Evolutionary conservation across 1,140 invertebrate genomes (phyloP), one percentile per base, ranked within the genome.

Genomic region (Brachionus rubens): DNA sequence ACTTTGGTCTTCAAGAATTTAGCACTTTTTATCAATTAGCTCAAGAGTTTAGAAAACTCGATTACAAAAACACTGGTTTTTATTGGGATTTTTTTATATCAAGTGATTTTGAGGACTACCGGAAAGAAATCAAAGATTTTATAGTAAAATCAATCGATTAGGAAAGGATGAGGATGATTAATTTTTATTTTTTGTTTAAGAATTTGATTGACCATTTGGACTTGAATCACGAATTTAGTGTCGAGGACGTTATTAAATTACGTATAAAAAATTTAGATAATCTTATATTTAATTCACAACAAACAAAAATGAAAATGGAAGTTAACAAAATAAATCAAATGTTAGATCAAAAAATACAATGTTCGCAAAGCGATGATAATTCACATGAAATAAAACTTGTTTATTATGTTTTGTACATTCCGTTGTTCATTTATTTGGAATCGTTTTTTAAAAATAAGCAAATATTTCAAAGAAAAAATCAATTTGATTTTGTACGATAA

Each of bases 381-480:
- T 12, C 43, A 21, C n/a, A n/a, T n/a, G 59, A 65, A 43, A 26
- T n/a, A 1, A 65, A 65, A 28, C 3, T 65, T 21, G 19, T 65
- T 9, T 43, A 65, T 43, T 65, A 14, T 65, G 19, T 65, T 43
- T 10, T 65, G 10, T 43, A 24, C 5, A 65, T 65, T 19, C 59
- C 59, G 9, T 12, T 65, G 3, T 65, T 21, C 43, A 65, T 65
- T 24, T 65, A 65, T 26, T 65, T 65, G 4, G 59, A 65, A n/a
- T 24, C 59, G 14, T 41, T 65, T 65, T 43, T 65, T 43, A 65
- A 43, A 65, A 65, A 65, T 43, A 65, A 65, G 36, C 33, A 41
- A 43, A 65, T 65, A 43, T 65, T 65, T 43, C 59, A 65, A 41
- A 24, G 59, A 65, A 65, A 59, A 59, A 59, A 59, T 19, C n/a